phyloP scores from a whole-genome alignment of 2,113 vertebrate genomes.

The Otolemur garnettii region DNA sequence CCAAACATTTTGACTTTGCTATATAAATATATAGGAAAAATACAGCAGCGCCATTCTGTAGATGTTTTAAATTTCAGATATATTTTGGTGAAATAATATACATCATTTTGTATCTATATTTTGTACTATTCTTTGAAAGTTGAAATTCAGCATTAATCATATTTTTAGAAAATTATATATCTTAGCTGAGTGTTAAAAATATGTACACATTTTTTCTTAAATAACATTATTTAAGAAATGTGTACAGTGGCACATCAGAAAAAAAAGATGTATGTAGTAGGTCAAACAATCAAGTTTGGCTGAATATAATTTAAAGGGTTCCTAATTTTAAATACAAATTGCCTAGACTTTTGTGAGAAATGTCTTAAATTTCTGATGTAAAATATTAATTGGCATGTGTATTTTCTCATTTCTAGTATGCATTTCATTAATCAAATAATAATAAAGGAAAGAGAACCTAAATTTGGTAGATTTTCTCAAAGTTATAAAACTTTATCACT shows the following conservation, averaged over 20 bases:
- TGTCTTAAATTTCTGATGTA: slow-evolving; percentile 63
- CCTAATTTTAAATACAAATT: slow-evolving; percentile 1
- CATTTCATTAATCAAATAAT: slow-evolving; percentile 77
- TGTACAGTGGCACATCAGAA: neutral
- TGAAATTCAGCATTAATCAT: neutral
- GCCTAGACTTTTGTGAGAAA: neutral
- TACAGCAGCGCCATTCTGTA: neutral
- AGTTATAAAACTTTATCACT: slow-evolving; percentile 82
- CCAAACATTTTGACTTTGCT: neutral
- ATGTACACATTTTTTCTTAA: neutral
- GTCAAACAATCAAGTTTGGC: neutral
- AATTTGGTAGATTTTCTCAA: slow-evolving; percentile 77
- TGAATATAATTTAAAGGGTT: neutral
- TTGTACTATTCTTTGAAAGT: neutral
- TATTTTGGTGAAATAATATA: neutral
- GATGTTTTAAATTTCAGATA: neutral
- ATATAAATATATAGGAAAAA: neutral
- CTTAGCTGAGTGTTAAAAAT: neutral
- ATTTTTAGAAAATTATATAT: neutral
- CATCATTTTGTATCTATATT: neutral
- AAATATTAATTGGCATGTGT: slow-evolving; percentile 64
- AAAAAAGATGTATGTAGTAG: neutral
- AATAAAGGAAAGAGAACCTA: slow-evolving; percentile 71
- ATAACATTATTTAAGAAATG: neutral
- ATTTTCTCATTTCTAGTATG: slow-evolving; percentile 63